These are phyloP conservation scores for Alectura lathami DNA, from an alignment of 2,113 vertebrate species.

Conservation along the genomic window DNA sequence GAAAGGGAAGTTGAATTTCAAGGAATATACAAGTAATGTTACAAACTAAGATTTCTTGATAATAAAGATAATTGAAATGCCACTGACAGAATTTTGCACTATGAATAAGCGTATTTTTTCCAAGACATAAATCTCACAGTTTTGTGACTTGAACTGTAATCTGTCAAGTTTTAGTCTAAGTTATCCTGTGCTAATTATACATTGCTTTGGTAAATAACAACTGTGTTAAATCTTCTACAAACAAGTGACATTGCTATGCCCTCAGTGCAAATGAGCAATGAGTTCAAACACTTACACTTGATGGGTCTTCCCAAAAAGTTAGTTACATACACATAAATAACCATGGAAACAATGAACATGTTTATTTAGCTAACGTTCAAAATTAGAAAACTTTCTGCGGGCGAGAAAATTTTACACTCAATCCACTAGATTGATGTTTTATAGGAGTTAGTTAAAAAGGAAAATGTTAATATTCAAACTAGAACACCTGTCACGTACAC, in stretches of 20 bases:
- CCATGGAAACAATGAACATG: neutral
- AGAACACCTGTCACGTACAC: neutral
- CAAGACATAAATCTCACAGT: conserved; percentile 9
- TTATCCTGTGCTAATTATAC: conserved; percentile 30
- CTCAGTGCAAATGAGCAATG: neutral
- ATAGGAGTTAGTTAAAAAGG: neutral
- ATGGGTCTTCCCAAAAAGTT: conserved; percentile 9
- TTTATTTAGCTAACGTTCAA: conserved; percentile 30
- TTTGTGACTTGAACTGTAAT: neutral
- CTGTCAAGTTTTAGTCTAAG: conserved; percentile 24
- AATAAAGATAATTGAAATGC: neutral
- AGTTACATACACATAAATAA: conserved; percentile 8
- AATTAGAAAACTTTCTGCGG: conserved; percentile 33
- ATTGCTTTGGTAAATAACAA: conserved; percentile 34
- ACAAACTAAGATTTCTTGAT: neutral
- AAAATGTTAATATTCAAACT: conserved; percentile 27
- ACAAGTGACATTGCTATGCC: neutral
- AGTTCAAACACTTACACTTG: conserved; percentile 6
- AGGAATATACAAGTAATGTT: neutral
- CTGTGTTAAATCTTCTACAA: conserved; percentile 11
- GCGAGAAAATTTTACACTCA: neutral
- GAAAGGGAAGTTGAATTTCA: neutral
- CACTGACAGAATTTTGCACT: neutral
- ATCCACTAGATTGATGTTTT: neutral
- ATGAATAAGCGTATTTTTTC: neutral